Evolutionary conservation across 1,140 invertebrate species (phyloP), one percentile per base, ranked within the genome.

Genomic region (Ips typographus): DNA sequence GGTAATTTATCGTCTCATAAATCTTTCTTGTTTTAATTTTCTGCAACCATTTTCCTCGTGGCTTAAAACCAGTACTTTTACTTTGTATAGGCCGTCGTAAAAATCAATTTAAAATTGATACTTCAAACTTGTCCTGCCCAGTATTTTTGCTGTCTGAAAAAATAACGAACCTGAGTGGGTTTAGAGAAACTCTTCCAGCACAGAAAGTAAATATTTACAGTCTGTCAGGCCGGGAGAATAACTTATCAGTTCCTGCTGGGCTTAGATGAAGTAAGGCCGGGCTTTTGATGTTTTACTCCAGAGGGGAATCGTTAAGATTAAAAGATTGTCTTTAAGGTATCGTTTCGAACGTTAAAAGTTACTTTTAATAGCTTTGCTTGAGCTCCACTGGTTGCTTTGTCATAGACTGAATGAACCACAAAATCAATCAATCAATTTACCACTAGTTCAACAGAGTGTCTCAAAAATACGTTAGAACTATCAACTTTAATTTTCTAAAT

Each of bases 281-380:
- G 44, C 44, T 22, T 49, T 49, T 49, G 44, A 49, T 49, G 44
- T 49, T 49, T 49, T 49, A 49, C 6, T 49, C 22, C 44, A 49
- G 6, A 49, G 22, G 22, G 44, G 3, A 22, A 8, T 49, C 44
- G 7, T 49, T 22, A 6, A 49, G 44, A 49, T 49, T 49, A 49
- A 49, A 49, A 6, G 44, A 22, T 49, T 49, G 44, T 49, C 22
- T 49, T 49, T 22, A 22, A 22, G 44, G 6, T 49, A 6, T 22
- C 3, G 44, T 49, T 49, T 49, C 44, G 22, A 49, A 49, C 6
- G 22, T 6, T 49, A 22, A 49, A 49, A 22, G 22, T 49, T 8
- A 49, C 7, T 6, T 49, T 22, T 6, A 49, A 49, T 8, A 49
- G 44, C 7, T 22, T 22, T 3, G 44, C 44, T 49, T 49, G 22